phyloP scores from a whole-genome alignment of 2,797 vertebrate genomes.

The Echiichthys vipera region DNA sequence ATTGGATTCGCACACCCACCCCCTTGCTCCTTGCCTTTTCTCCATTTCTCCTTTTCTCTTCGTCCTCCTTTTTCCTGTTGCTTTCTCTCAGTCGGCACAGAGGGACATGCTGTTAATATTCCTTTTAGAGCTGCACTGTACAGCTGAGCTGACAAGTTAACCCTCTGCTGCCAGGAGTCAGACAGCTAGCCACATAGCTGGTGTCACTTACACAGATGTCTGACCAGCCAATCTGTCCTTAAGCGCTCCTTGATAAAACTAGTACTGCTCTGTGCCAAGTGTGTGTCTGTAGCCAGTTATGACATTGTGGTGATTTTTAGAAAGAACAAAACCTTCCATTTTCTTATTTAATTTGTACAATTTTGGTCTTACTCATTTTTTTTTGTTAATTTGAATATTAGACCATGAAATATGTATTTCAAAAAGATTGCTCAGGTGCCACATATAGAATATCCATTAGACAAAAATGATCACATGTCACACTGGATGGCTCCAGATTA shows the following conservation, averaged over 20 bases:
- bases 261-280: conserved; percentile 25
- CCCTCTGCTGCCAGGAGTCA: conserved; percentile 60
- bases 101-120: conserved; percentile 79
- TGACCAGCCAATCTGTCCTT: conserved; percentile 55
- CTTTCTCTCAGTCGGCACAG: conserved; percentile 57
- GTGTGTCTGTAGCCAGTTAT: conserved; percentile 34
- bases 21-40: conserved; percentile 44
- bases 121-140: conserved; percentile 63
- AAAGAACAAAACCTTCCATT: conserved; percentile 8
- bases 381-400: conserved; percentile 11
- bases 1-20: conserved; percentile 79
- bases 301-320: conserved; percentile 13
- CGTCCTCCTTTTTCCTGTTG: conserved; percentile 51
- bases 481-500: not conserved
- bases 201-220: conserved; percentile 68
- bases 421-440: not conserved
- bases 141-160: conserved; percentile 66
- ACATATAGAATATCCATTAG: not conserved
- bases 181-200: conserved; percentile 55
- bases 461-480: not conserved
- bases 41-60: conserved; percentile 48
- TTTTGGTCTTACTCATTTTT: conserved; percentile 9
- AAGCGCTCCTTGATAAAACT: conserved; percentile 45
- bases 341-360: conserved; percentile 3
- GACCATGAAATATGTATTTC: not conserved